phyloP scores from a whole-genome alignment of 2,888 invertebrate species.

The Dryobotodes eremita region DNA sequence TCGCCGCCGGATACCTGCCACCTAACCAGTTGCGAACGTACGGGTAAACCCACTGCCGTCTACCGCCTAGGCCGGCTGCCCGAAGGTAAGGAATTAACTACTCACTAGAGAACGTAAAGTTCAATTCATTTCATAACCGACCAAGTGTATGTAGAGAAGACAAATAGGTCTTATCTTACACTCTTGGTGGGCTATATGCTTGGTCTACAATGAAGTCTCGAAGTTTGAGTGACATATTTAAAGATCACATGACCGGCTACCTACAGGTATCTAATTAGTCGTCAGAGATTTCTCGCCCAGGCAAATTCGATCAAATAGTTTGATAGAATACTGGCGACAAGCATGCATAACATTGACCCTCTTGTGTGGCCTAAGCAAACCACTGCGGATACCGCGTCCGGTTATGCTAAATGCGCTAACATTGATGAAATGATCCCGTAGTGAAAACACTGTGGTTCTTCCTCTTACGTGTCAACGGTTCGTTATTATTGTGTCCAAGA shows the following conservation, averaged over 20 bases:
- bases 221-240: background rate
- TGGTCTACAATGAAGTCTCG: background rate
- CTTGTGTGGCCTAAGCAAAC: too few relatives aligned
- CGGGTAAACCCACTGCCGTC: background rate
- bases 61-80: background rate
- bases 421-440: too few relatives aligned
- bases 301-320: background rate
- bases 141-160: too few relatives aligned
- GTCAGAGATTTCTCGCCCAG: too few relatives aligned
- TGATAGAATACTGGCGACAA: background rate
- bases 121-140: background rate
- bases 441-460: background rate
- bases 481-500: background rate
- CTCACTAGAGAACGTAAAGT: background rate
- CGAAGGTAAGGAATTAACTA: too few relatives aligned
- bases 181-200: background rate
- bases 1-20: background rate
- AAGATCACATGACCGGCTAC: background rate
- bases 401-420: too few relatives aligned
- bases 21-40: background rate
- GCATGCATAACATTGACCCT: too few relatives aligned
- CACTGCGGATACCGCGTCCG: too few relatives aligned
- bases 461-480: background rate
- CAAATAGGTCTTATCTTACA: background rate
- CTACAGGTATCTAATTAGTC: background rate